These are phyloP conservation scores for Eubucco bourcierii DNA, from an alignment of 2,113 vertebrate species.

Conservation along the genomic window DNA sequence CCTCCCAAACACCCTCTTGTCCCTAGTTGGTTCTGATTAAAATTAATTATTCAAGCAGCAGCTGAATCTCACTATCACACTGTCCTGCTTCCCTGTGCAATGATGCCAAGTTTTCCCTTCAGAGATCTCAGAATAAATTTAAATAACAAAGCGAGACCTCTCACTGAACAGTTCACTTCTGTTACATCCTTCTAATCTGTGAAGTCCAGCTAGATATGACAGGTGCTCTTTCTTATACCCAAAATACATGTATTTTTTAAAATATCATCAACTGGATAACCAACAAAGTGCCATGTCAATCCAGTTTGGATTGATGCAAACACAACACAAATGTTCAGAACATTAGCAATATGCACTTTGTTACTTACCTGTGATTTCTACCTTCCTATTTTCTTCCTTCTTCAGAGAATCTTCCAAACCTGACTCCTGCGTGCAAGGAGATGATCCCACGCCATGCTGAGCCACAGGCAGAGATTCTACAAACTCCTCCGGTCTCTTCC, in stretches of 20 bases:
- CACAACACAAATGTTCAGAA: neutral
- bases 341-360: neutral
- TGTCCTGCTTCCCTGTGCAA: neutral
- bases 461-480: neutral
- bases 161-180: neutral
- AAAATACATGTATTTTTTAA: neutral
- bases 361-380: constrained; percentile 74
- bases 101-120: neutral
- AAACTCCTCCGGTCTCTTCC: neutral
- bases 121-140: neutral
- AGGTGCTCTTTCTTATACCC: neutral
- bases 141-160: neutral
- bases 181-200: neutral
- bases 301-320: neutral
- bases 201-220: neutral
- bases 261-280: neutral
- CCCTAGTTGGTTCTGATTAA: neutral
- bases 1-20: neutral
- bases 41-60: neutral
- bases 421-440: neutral
- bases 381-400: neutral
- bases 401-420: constrained; percentile 54
- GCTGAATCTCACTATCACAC: neutral
- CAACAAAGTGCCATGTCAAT: neutral
- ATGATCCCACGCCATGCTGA: neutral